These are phyloP conservation scores for Trissolcus brochymenae DNA, from an alignment of 2,888 invertebrate genomes.

Conservation along the genomic window DNA sequence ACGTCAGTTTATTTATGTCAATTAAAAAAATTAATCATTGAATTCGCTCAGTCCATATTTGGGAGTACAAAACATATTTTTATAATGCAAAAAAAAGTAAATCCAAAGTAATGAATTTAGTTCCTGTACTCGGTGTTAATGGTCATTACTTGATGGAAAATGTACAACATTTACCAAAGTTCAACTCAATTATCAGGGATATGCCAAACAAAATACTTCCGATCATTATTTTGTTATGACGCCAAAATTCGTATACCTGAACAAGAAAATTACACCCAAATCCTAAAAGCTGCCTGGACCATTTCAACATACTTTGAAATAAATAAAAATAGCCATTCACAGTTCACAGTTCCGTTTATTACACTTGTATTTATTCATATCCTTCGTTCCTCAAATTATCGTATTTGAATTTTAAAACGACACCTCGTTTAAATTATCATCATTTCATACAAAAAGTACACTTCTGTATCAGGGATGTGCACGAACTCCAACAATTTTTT, in stretches of 20 bases:
- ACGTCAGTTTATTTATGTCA: not conserved
- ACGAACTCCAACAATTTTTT: not conserved
- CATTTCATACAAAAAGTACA: slow-evolving; percentile 4
- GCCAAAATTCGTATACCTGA: no score
- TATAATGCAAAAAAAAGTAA: not conserved
- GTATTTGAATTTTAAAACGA: no score
- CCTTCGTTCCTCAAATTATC: no score
- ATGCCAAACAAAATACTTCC: no score
- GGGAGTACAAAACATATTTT: not conserved
- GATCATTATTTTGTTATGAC: no score
- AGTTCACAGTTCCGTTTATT: no score
- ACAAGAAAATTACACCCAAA: no score
- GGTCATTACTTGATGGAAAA: not conserved
- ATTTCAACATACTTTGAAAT: no score
- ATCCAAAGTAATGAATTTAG: slow-evolving; percentile 51
- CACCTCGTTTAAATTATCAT: not conserved
- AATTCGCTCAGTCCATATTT: slow-evolving; percentile 49
- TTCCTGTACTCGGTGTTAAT: slow-evolving; percentile 43
- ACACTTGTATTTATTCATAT: no score
- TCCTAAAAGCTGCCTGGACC: no score
- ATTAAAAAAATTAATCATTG: slow-evolving; percentile 3
- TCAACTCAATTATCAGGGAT: not conserved
- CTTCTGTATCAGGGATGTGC: slow-evolving; percentile 2
- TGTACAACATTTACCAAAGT: not conserved
- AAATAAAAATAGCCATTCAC: no score